Evolutionary conservation across 1,140 invertebrate species (phyloP).

Genomic region (Musca vetustissima): DNA sequence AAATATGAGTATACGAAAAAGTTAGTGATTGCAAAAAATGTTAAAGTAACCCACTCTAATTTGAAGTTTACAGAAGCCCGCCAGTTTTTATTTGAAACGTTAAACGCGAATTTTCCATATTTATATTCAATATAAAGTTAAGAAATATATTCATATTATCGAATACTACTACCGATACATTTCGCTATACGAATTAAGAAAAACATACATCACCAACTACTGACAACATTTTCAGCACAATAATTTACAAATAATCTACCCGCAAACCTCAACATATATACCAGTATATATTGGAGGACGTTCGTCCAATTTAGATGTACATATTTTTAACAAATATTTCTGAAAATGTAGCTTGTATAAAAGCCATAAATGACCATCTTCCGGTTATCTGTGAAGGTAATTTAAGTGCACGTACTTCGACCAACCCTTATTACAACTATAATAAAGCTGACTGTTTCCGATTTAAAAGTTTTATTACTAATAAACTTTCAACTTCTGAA

Average conservation of each 20-base stretch:
- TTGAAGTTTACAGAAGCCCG: too few relatives aligned
- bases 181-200: neutral
- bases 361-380: neutral
- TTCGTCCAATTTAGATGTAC: neutral
- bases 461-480: neutral
- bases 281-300: neutral
- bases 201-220: neutral
- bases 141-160: too few relatives aligned
- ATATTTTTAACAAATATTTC: slow-evolving; percentile 2
- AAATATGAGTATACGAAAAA: too few relatives aligned
- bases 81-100: too few relatives aligned
- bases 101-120: too few relatives aligned
- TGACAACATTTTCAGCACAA: neutral
- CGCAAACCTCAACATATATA: neutral
- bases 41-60: too few relatives aligned
- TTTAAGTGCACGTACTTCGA: neutral
- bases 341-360: neutral
- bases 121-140: too few relatives aligned
- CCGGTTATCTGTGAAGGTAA: neutral
- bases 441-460: neutral
- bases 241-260: neutral
- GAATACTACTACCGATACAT: too few relatives aligned
- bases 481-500: too few relatives aligned
- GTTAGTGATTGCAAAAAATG: too few relatives aligned
- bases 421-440: neutral